These are phyloP conservation scores for Dreissena rostriformis DNA, from an alignment of 1,140 invertebrate species.

Conservation along the genomic window DNA sequence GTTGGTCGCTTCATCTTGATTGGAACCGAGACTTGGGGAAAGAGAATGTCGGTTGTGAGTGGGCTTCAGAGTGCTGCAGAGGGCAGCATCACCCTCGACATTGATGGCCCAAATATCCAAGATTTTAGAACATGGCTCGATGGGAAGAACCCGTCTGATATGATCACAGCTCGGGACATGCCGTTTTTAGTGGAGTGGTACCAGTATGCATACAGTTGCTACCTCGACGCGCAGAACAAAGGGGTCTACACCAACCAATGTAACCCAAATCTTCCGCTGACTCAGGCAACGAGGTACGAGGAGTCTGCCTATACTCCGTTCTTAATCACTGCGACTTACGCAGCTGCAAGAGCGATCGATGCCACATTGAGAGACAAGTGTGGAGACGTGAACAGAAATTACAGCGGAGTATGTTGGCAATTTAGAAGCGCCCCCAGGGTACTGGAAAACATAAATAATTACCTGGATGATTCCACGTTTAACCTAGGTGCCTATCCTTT, in stretches of 20 bases:
- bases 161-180: slow-evolving; percentile 56
- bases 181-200: slow-evolving; percentile 74
- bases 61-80: slow-evolving; percentile 61
- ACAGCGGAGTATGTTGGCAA: slow-evolving; percentile 67
- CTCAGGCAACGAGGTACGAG: slow-evolving; percentile 50
- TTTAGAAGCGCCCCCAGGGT: slow-evolving; percentile 57
- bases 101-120: slow-evolving; percentile 13
- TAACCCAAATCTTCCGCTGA: slow-evolving; percentile 47
- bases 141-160: slow-evolving; percentile 32
- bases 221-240: slow-evolving; percentile 62
- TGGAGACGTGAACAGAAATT: slow-evolving; percentile 44
- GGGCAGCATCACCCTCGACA: slow-evolving; percentile 63
- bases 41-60: slow-evolving; percentile 22
- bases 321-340: slow-evolving; percentile 68
- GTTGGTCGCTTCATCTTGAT: slow-evolving; percentile 65
- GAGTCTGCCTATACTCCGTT: slow-evolving; percentile 56
- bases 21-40: slow-evolving; percentile 68
- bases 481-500: slow-evolving; percentile 52
- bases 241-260: slow-evolving; percentile 64
- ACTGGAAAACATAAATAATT: slow-evolving; percentile 51
- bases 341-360: slow-evolving; percentile 65
- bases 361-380: slow-evolving; percentile 64
- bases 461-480: slow-evolving; percentile 61
- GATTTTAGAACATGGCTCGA: slow-evolving; percentile 64
- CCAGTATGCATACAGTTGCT: slow-evolving; percentile 70